Base-by-base conservation (phyloP, 2,797 vertebrate genomes). In the Aphelocoma californica region DNA sequence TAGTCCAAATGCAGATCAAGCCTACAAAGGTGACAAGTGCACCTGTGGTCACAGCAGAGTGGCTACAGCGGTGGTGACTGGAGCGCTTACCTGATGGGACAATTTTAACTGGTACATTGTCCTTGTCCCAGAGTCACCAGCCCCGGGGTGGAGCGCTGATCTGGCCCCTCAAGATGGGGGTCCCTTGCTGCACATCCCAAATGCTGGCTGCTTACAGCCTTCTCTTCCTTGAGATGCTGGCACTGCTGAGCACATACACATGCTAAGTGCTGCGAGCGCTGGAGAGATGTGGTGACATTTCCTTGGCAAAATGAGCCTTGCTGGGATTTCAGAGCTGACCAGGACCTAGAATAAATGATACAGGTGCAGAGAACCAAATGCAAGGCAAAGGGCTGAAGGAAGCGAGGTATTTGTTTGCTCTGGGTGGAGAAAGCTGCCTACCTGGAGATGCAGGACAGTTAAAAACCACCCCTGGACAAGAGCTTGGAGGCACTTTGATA, bases 311-410 rank as follows among this genome's bases (percentile, higher is more conserved):
- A 72, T 1, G 9, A 95, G 65, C 54, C 74, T 89, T 92, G 81
- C 45, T 89, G 67, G 57, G 60, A 61, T 77, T 93, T 95, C 94
- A 50, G 81, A 88, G 86, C 57, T 47, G 78, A 84, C 34, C 81
- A 66, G 79, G 56, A 97, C 93, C 96, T 97, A 77, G 85, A 94
- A 96, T 70, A 95, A 95, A 97, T 65, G 92, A 75, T 84, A 94
- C 42, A 94, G 67, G 94, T 91, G 88, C 94, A 96, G 75, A 95
- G 53, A 96, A 94, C 86, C 93, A 89, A 61, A 81, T n/a, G 74
- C 88, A 86, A 92, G 42, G 78, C 56, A 84, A 90, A 26, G 53
- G 34, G 23, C 42, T 88, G 64, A 54, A 47, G 73, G 34, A 93
- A 79, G 26, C 0, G 0, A 81, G 42, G 16, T 51, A 57, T 84